phyloP scores from a whole-genome alignment of 2,113 vertebrate genomes.

The Epinephelus moara region DNA sequence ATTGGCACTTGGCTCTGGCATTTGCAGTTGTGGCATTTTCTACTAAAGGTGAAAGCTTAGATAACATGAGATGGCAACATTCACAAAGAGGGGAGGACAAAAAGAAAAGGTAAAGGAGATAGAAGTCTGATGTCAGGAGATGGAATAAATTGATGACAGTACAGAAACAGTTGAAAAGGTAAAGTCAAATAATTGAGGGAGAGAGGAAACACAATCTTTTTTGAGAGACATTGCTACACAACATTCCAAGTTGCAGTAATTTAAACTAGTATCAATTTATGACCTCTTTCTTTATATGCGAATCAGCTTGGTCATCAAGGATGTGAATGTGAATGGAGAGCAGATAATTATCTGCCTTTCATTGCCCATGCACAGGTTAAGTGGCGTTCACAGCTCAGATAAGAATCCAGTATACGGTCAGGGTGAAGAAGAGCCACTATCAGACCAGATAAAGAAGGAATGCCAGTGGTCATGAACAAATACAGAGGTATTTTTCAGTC shows the following conservation, averaged over 20 bases:
- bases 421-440: slow-evolving; percentile 52
- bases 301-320: neutral
- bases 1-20: neutral
- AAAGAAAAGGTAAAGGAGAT: neutral
- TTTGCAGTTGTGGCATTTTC: neutral
- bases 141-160: neutral
- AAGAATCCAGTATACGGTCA: slow-evolving; percentile 52
- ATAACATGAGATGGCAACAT: neutral
- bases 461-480: slow-evolving; percentile 38
- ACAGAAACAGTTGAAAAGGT: neutral
- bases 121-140: neutral
- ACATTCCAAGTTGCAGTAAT: neutral
- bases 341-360: slow-evolving; percentile 49
- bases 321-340: slow-evolving; percentile 1
- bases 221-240: neutral
- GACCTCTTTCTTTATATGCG: neutral
- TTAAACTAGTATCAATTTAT: neutral
- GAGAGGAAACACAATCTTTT: neutral
- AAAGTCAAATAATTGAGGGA: neutral
- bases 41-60: neutral
- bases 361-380: slow-evolving; percentile 43
- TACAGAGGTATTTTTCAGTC: slow-evolving; percentile 39
- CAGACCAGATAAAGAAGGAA: slow-evolving; percentile 69
- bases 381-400: slow-evolving; percentile 44
- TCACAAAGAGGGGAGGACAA: neutral